Conservation (phyloP, 2,888 invertebrate species). For the Lordiphosa andalusiaca region DNA sequence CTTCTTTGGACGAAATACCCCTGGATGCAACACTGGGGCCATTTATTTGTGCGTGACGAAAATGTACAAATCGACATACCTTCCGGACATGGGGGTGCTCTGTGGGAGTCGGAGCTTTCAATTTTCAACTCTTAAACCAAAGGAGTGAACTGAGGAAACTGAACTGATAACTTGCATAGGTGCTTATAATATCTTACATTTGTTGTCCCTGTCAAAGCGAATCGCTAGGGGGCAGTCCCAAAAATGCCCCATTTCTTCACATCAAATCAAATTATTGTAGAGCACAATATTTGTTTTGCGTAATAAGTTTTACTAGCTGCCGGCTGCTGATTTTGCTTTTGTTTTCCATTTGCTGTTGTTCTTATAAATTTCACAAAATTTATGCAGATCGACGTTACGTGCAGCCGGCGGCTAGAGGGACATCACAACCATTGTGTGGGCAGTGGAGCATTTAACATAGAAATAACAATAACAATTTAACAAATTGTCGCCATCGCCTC, state of each 20-base stretch:
- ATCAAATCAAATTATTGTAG: conserved; percentile 47
- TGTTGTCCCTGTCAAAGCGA: no score
- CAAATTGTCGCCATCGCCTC: conserved; percentile 65
- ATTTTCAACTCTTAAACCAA: no score
- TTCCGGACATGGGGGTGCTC: no score
- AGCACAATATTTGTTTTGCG: conserved; percentile 59
- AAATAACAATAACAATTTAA: conserved; percentile 76
- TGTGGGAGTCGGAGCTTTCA: no score
- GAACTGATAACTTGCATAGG: no score
- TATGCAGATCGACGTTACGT: conserved; percentile 73
- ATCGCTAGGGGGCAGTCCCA: conserved; percentile 9
- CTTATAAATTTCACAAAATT: conserved; percentile 71
- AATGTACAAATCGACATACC: no score
- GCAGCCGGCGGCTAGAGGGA: conserved; percentile 49
- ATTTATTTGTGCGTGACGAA: no score
- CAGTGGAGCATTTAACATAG: conserved; percentile 73
- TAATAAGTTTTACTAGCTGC: conserved; percentile 58
- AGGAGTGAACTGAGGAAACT: no score
- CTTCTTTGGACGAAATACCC: no score
- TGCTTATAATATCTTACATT: no score
- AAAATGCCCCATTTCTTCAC: conserved; percentile 24
- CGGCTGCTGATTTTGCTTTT: conserved; percentile 32
- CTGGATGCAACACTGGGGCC: no score
- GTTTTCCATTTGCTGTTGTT: conserved; percentile 54
- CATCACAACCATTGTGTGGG: conserved; percentile 52